phyloP scores from a whole-genome alignment of 2,113 vertebrate genomes.

The Etheostoma spectabile region DNA sequence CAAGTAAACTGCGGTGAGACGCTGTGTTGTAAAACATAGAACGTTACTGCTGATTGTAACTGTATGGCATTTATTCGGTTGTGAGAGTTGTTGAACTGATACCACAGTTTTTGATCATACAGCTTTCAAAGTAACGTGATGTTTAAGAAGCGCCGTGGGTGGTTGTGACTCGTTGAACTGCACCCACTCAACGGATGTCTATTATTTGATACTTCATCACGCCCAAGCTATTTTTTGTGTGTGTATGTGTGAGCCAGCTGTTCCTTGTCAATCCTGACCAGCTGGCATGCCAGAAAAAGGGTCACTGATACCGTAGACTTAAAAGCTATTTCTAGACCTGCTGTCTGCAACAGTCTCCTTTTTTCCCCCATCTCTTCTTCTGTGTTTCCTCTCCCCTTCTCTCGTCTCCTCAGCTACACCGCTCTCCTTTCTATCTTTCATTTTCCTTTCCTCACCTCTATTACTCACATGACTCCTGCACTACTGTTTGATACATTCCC shows the following conservation, averaged over 20 bases:
- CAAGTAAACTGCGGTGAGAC: not conserved
- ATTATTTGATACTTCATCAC: slow-evolving; percentile 73
- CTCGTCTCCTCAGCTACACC: not conserved
- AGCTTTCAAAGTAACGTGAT: not conserved
- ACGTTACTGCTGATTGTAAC: not conserved
- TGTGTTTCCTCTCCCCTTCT: not conserved
- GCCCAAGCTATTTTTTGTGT: slow-evolving; percentile 64
- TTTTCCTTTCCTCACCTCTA: not conserved
- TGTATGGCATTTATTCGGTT: not conserved
- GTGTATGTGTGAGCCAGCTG: slow-evolving; percentile 76
- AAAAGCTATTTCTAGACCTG: slow-evolving; percentile 73
- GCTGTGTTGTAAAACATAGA: not conserved
- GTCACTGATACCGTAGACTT: slow-evolving; percentile 69
- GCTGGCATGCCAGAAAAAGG: slow-evolving; percentile 70
- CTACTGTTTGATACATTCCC: not conserved
- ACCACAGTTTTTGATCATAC: rapidly evolving
- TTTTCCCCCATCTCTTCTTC: not conserved
- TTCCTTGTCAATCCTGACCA: slow-evolving; percentile 78
- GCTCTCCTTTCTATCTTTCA: not conserved
- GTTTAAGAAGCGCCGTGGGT: not conserved
- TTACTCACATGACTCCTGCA: not conserved
- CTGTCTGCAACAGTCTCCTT: slow-evolving; percentile 29
- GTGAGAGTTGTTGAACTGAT: not conserved
- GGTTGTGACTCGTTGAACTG: not conserved
- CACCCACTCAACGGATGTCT: slow-evolving; percentile 41